A percentile compares a stretch with the other conserved stretches of the same genome.
Conservation (phyloP, 2,113 vertebrate genomes). For the Chrysemys picta region DNA sequence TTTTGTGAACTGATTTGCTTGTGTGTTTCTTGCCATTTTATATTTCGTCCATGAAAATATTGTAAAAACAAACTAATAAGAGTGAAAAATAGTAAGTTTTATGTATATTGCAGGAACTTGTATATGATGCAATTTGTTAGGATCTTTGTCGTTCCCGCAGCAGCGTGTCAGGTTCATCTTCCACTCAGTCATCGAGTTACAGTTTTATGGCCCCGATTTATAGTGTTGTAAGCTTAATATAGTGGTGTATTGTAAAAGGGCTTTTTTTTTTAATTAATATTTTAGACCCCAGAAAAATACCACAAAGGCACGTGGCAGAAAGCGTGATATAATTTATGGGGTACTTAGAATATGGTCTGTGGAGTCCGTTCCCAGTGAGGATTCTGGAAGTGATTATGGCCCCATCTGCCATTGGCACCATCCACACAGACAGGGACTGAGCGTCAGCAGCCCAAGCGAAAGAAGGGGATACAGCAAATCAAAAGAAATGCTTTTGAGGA, state of each 20-base stretch:
- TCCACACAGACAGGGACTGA: background rate
- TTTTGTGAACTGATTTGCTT: constrained; percentile 60
- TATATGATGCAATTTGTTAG: constrained; percentile 58
- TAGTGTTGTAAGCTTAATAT: constrained; percentile 55
- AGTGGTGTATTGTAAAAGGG: constrained; percentile 42
- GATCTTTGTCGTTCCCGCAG: background rate
- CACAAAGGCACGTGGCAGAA: background rate
- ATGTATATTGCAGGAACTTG: constrained; percentile 49
- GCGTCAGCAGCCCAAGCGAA: background rate
- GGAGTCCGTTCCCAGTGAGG: accelerated
- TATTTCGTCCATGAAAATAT: constrained; percentile 29
- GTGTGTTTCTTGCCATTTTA: constrained; percentile 44
- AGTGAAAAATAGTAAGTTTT: constrained; percentile 45
- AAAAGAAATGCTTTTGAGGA: background rate
- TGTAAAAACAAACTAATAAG: constrained; percentile 54
- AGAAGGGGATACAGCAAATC: background rate
- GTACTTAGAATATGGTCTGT: background rate
- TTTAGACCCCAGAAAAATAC: background rate
- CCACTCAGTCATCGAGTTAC: constrained; percentile 44
- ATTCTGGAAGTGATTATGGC: background rate
- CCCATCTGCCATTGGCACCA: background rate
- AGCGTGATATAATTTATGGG: background rate
- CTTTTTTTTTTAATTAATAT: constrained; percentile 33
- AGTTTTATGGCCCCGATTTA: constrained; percentile 65
- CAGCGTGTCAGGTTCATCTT: background rate